Percentiles rank a stretch among this genome's conserved stretches.
Evolutionary conservation across 2,888 invertebrate genomes (phyloP).

Genomic region (Diachrysia chrysitis): DNA sequence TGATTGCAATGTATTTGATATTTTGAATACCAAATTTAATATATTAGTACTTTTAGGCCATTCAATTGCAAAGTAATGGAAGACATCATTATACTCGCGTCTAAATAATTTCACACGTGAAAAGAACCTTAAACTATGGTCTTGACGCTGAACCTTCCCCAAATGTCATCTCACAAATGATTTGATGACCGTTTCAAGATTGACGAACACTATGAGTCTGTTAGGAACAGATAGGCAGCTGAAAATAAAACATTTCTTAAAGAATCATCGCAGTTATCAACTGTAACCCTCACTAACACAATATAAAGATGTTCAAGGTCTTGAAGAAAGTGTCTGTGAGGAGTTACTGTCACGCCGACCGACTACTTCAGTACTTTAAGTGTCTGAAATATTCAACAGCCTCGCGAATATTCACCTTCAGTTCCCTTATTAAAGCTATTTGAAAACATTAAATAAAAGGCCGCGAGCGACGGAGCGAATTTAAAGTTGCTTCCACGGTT

Average conservation of each 20-base stretch:
- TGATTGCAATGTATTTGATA: too few species aligned
- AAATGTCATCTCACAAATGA: too few species aligned
- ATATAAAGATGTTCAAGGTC: slow-evolving; percentile 17
- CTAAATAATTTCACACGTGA: background rate
- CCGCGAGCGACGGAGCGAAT: slow-evolving; percentile 18
- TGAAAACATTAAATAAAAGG: slow-evolving; percentile 35
- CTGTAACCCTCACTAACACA: background rate
- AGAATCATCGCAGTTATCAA: background rate
- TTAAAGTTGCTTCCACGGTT: slow-evolving; percentile 21
- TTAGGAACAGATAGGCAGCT: background rate
- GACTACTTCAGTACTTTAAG: slow-evolving; percentile 29
- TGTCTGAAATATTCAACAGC: slow-evolving; percentile 37
- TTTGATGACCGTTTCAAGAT: background rate
- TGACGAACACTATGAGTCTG: background rate
- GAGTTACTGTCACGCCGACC: slow-evolving; percentile 20
- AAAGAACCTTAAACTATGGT: too few species aligned
- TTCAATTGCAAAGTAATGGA: too few species aligned
- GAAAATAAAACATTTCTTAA: background rate
- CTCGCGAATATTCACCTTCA: slow-evolving; percentile 17
- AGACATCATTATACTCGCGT: background rate
- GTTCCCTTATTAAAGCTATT: slow-evolving; percentile 35
- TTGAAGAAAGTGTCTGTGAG: slow-evolving; percentile 16
- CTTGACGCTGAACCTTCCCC: too few species aligned
- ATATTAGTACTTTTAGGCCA: too few species aligned
- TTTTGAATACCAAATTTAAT: too few species aligned